Conservation (phyloP, 2,888 invertebrate species). For the Phalangium opilio region DNA sequence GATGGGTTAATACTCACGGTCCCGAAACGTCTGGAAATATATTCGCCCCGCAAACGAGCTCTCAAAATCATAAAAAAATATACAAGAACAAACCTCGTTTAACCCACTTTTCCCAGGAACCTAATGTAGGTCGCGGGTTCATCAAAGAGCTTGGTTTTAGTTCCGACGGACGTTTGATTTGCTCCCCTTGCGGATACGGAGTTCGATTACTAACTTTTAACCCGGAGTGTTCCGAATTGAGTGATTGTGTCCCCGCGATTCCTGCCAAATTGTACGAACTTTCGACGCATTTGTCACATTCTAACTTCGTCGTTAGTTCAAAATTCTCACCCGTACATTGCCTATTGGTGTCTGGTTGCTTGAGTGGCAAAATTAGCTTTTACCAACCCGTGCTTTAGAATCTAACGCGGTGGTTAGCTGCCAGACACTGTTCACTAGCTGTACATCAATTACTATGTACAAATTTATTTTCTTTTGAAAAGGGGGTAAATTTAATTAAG, state of each 20-base stretch:
- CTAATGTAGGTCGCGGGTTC: slow-evolving; percentile 74
- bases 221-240: slow-evolving; percentile 57
- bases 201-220: slow-evolving; percentile 69
- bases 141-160: slow-evolving; percentile 88
- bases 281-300: slow-evolving; percentile 54
- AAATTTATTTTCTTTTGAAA: too few species aligned
- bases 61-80: slow-evolving; percentile 31
- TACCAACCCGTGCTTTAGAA: slow-evolving; percentile 48
- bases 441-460: too few species aligned
- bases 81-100: slow-evolving; percentile 60
- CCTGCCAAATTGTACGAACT: slow-evolving; percentile 46
- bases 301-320: slow-evolving; percentile 70
- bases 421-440: too few species aligned
- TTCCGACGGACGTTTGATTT: slow-evolving; percentile 71
- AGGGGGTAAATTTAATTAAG: too few species aligned
- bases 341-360: slow-evolving; percentile 75
- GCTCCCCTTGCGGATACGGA: slow-evolving; percentile 76
- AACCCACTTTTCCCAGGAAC: slow-evolving; percentile 67
- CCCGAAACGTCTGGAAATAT: too few species aligned
- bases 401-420: too few species aligned
- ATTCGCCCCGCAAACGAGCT: too few species aligned
- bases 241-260: slow-evolving; percentile 43
- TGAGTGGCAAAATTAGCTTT: slow-evolving; percentile 75
- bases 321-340: slow-evolving; percentile 77
- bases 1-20: too few species aligned